Evolutionary conservation across 2,888 invertebrate genomes (phyloP).

Genomic region (Gandaritis pyraliata): DNA sequence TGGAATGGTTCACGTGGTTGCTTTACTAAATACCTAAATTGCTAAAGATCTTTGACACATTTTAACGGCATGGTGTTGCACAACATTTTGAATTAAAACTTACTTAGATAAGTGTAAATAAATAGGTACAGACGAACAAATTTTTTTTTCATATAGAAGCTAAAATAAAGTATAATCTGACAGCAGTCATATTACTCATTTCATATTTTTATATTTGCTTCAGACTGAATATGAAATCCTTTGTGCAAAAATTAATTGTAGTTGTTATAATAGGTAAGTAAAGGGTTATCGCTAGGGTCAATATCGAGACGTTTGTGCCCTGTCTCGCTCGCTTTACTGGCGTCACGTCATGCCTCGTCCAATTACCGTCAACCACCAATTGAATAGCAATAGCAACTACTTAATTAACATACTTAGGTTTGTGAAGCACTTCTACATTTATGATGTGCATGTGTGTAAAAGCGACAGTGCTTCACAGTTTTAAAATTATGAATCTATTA

Average conservation of each 20-base stretch:
- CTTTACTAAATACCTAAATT: not conserved
- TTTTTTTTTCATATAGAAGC: too few species aligned
- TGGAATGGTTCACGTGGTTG: slow-evolving; percentile 4
- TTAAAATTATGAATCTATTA: slow-evolving; percentile 41
- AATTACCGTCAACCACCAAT: slow-evolving; percentile 41
- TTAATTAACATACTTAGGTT: slow-evolving; percentile 21
- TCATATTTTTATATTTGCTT: not conserved
- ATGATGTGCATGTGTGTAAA: slow-evolving; percentile 3
- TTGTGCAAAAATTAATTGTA: slow-evolving; percentile 29
- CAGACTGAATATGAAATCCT: slow-evolving; percentile 6
- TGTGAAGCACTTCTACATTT: slow-evolving; percentile 19
- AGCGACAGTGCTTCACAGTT: slow-evolving; percentile 5
- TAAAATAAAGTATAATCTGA: not conserved
- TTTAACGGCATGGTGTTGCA: not conserved
- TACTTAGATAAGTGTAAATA: too few species aligned
- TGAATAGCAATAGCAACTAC: slow-evolving; percentile 28
- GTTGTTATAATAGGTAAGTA: too few species aligned
- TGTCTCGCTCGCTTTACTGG: slow-evolving; percentile 45
- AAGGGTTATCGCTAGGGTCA: slow-evolving; percentile 57
- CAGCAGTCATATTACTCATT: not conserved
- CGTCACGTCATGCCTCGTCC: slow-evolving; percentile 50
- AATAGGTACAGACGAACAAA: too few species aligned
- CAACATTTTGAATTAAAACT: too few species aligned
- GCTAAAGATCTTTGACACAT: slow-evolving; percentile 9
- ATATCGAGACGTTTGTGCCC: slow-evolving; percentile 49